Evolutionary conservation across 1,140 invertebrate genomes (phyloP), one percentile per base, ranked within the genome.

Genomic region (Heliothis virescens): DNA sequence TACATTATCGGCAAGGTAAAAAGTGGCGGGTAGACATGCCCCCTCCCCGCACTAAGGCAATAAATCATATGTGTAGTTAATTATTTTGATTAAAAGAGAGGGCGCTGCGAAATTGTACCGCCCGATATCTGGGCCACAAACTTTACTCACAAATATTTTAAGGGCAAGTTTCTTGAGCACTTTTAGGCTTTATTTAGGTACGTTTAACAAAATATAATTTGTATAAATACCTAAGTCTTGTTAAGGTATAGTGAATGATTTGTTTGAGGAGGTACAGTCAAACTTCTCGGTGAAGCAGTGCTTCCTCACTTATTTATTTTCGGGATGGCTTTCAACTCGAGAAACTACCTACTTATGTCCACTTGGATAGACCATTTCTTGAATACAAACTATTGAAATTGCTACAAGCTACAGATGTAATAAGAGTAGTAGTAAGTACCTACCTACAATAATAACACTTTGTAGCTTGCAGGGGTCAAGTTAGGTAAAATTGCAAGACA

Each of bases 31-130:
- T 76, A 76, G 74, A 76, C 74, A 76, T 76, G 55, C 69, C n/a
- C 79, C 59, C 73, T 18, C 63, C 67, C 79, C 57, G 76, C 78
- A 55, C 60, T 18, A 76, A 81, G 72, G 83, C 74, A 81, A 88
- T 88, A 86, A 88, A 85, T 88, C 86, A 86, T 83, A 81, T 76
- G 74, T 77, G 82, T 84, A 76, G 69, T 86, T 86, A 86, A 88
- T 86, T 88, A 88, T 88, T 88, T 88, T 85, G 85, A 88, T 88
- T 88, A 88, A 88, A 85, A 80, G 71, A 60, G 82, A 84, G 72
- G 73, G 62, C 67, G 67, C 74, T 65, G 50, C 65, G 74, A 76
- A 76, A 63, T 76, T 76, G 59, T 72, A 72, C 69, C 79, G 34
- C 41, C 65, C 52, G 78, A 78, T 80, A 81, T 84, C 75, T 85